Evolutionary conservation across 2,113 vertebrate species (phyloP), one percentile per base, ranked within the genome.

Genomic region (Cyprinodon variegatus): DNA sequence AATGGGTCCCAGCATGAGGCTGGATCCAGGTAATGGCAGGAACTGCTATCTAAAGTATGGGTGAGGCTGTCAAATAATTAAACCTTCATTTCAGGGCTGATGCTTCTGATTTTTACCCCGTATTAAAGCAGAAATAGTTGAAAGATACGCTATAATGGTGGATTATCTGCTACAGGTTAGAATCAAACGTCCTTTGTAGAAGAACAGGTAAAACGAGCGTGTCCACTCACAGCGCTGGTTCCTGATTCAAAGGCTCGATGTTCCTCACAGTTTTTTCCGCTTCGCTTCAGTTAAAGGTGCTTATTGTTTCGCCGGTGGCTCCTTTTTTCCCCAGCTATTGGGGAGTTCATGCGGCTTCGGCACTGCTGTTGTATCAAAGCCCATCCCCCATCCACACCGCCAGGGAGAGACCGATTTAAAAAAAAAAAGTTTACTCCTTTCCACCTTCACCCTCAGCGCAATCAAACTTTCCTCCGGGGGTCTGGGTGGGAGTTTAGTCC

Each of bases 381-480:
- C 91, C 90, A 93, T 91, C 89, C 90, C 89, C 90, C 91, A 90
- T 89, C 88, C 83, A 0, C 84, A 62, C 78, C 29, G 72, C 74
- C 85, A 84, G 79, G 40, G 48, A 79, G 77, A 69, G 70, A 87
- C 68, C 77, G 61, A 69, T 61, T 13, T 3, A 3, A 11, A 50
- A 11, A 50, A 50, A 50, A 12, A 45, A 86, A 88, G 60, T 91
- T 72, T 72, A 36, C 59, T 69, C 61, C 82, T 81, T 74, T 71
- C 79, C 80, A 76, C 76, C 73, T 76, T 86, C 79, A 20, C 69
- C 85, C 75, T 70, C 22, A 79, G 41, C 46, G 36, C 66, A 13
- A 67, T 62, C 12, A 68, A 68, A 66, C 50, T 75, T 68, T 53
- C 75, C 50, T 45, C 45, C 1, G 8, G 20, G 29, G 1, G 63